Conservation (phyloP, 2,797 vertebrate species). For the Spondyliosoma cantharus region DNA sequence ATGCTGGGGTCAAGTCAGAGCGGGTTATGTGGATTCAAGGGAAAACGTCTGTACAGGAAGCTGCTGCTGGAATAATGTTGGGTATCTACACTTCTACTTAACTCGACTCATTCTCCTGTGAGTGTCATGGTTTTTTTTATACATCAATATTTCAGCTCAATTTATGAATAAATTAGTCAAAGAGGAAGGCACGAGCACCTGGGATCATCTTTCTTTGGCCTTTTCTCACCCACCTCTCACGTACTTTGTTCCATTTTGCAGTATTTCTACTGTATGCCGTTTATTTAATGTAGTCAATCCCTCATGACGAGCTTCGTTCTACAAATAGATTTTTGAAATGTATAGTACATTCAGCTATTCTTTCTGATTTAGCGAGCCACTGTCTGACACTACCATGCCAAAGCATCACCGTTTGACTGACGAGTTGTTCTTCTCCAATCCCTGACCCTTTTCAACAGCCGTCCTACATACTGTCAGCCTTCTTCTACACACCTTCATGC, state of each 20-base stretch:
- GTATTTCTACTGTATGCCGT: not conserved
- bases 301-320: not conserved
- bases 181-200: slow-evolving; percentile 56
- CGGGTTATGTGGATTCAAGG: not conserved
- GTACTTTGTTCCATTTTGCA: slow-evolving; percentile 47
- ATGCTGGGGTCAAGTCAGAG: not conserved
- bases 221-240: slow-evolving; percentile 39
- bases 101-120: slow-evolving; percentile 42
- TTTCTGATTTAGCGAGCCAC: slow-evolving; percentile 17
- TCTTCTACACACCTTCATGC: slow-evolving; percentile 22
- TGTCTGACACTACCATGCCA: slow-evolving; percentile 10
- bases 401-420: slow-evolving; percentile 2
- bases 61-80: slow-evolving; percentile 2
- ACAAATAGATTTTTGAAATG: slow-evolving; percentile 26
- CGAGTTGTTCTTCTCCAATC: slow-evolving; percentile 18
- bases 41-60: not conserved
- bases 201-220: slow-evolving; percentile 22
- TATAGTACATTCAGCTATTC: slow-evolving; percentile 29
- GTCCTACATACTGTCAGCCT: slow-evolving; percentile 58
- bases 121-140: slow-evolving; percentile 48
- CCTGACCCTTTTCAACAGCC: slow-evolving; percentile 30
- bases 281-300: not conserved
- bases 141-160: not conserved
- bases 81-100: slow-evolving; percentile 15
- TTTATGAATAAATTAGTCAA: slow-evolving; percentile 49